phyloP scores from a whole-genome alignment of 1,140 invertebrate species.

The Halotydeus destructor region DNA sequence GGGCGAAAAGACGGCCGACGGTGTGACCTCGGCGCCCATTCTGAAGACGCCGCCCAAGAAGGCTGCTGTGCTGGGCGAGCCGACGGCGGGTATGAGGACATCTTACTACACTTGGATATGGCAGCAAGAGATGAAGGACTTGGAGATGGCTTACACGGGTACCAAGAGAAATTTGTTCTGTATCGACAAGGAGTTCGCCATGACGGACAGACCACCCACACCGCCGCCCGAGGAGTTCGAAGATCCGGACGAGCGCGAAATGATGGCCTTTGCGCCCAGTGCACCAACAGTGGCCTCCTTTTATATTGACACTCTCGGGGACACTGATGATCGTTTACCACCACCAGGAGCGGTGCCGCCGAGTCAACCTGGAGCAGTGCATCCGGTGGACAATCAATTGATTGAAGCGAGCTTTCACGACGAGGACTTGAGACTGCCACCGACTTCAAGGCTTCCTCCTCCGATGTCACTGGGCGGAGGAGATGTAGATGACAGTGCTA shows the following conservation, averaged over 20 bases:
- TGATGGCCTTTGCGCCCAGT: background rate
- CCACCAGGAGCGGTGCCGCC: background rate
- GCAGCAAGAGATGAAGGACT: slow-evolving; percentile 15
- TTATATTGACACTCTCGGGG: slow-evolving; percentile 3
- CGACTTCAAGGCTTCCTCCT: background rate
- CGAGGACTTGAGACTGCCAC: slow-evolving; percentile 11
- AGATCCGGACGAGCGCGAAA: slow-evolving; percentile 5
- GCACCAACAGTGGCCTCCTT: slow-evolving; percentile 1
- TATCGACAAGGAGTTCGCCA: slow-evolving; percentile 8
- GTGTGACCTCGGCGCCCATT: background rate
- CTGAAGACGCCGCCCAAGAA: background rate
- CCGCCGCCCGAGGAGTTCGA: slow-evolving; percentile 2
- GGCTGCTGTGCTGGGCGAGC: slow-evolving; percentile 8
- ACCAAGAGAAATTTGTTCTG: slow-evolving; percentile 12
- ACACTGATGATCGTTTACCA: background rate
- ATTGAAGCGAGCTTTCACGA: slow-evolving; percentile 13
- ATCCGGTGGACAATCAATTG: slow-evolving; percentile 7
- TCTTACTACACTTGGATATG: slow-evolving; percentile 12
- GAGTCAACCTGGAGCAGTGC: background rate
- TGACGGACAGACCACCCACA: slow-evolving; percentile 10
- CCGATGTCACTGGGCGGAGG: no score
- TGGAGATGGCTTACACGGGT: slow-evolving; percentile 12
- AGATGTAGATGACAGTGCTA: background rate
- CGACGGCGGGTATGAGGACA: slow-evolving; percentile 8
- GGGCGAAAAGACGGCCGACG: no score